Percentiles rank a stretch among this genome's conserved stretches.
Conservation (phyloP, 2,888 invertebrate genomes). For the Acleris sparsana region DNA sequence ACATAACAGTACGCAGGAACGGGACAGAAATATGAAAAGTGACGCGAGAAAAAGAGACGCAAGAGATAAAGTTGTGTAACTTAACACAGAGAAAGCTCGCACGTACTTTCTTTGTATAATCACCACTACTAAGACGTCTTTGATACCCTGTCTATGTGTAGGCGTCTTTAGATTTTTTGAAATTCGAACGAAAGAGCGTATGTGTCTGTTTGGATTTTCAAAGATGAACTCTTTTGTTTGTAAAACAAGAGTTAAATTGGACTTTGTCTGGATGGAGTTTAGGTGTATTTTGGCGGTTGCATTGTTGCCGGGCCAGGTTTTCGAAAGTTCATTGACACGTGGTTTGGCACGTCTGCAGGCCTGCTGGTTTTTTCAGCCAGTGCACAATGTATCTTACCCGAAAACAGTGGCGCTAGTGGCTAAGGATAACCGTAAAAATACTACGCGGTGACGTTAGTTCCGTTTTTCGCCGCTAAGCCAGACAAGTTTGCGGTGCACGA, state of each 20-base stretch:
- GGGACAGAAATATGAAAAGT: conserved; percentile 51
- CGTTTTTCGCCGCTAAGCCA: conserved; percentile 13
- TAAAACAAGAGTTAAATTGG: conserved; percentile 53
- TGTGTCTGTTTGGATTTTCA: conserved; percentile 59
- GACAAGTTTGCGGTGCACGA: conserved; percentile 21
- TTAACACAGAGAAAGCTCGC: conserved; percentile 79
- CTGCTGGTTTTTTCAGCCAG: conserved; percentile 69
- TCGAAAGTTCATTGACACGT: conserved; percentile 76
- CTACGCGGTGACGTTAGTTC: conserved; percentile 12
- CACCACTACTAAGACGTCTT: conserved; percentile 55
- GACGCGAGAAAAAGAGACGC: conserved; percentile 62
- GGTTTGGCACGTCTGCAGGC: conserved; percentile 74
- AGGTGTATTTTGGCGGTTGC: conserved; percentile 52
- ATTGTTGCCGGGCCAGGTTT: conserved; percentile 60
- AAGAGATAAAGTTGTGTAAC: conserved; percentile 72
- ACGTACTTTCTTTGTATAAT: conserved; percentile 75
- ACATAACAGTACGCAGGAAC: conserved; percentile 73
- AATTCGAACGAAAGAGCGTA: conserved; percentile 70
- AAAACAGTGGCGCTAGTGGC: conserved; percentile 5
- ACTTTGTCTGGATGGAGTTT: conserved; percentile 46
- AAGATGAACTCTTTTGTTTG: conserved; percentile 63
- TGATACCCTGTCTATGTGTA: conserved; percentile 62
- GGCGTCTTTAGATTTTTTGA: conserved; percentile 70
- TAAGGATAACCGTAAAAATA: background rate
- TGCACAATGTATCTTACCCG: conserved; percentile 11